Conservation (phyloP, 2,888 invertebrate genomes). For the Sminthurinus aureus region DNA sequence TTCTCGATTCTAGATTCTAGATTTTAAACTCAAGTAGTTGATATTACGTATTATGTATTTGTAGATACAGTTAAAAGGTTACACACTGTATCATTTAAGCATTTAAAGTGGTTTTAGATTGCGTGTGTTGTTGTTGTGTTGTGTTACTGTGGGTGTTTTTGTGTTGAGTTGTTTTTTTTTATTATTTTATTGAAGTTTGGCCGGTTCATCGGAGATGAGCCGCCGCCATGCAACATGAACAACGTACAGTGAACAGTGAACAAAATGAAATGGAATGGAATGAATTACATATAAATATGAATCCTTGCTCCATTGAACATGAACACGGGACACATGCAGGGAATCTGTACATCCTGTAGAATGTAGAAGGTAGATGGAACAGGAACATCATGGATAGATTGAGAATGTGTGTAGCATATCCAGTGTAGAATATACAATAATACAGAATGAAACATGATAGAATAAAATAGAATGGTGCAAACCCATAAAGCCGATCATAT, state of each 20-base stretch:
- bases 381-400: not conserved
- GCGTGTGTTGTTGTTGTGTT: not conserved
- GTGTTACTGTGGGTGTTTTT: not conserved
- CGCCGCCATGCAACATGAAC: not conserved
- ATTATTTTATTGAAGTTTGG: slow-evolving; percentile 5
- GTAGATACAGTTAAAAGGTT: not conserved
- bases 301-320: not conserved
- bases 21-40: too few relatives aligned
- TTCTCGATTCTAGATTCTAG: too few relatives aligned
- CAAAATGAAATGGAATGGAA: too few relatives aligned
- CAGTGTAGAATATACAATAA: too few relatives aligned
- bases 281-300: too few relatives aligned
- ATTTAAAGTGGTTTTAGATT: not conserved
- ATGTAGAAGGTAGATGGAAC: too few relatives aligned
- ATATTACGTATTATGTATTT: not conserved
- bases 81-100: not conserved
- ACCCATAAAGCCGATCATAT: slow-evolving; percentile 16
- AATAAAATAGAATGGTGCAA: not conserved
- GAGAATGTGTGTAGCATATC: too few relatives aligned
- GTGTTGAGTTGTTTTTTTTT: not conserved
- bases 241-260: not conserved
- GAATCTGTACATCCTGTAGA: not conserved
- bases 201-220: not conserved
- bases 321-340: not conserved
- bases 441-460: too few relatives aligned